phyloP scores from a whole-genome alignment of 2,888 invertebrate species.

The Brachypalpus laphriformis region DNA sequence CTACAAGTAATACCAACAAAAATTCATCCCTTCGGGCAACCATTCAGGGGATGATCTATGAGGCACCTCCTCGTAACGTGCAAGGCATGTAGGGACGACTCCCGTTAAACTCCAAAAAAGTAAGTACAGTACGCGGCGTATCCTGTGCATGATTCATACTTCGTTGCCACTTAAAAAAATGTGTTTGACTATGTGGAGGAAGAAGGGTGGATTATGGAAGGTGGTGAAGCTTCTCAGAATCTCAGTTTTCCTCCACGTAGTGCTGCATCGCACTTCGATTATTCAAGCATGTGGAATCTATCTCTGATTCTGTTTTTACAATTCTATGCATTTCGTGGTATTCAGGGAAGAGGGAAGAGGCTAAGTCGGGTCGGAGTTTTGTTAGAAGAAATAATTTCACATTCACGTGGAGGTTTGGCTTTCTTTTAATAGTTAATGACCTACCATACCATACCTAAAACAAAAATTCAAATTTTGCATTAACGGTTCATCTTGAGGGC shows the following conservation, averaged over 20 bases:
- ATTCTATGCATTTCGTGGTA: not conserved
- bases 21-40: conserved; percentile 34
- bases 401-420: too few species aligned
- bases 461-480: too few species aligned
- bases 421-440: too few species aligned
- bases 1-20: conserved; percentile 25
- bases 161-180: conserved; percentile 35
- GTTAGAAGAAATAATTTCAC: too few species aligned
- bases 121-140: conserved; percentile 20
- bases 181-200: too few species aligned
- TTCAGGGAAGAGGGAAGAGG: not conserved
- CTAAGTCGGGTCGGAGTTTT: too few species aligned
- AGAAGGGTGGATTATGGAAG: conserved; percentile 3
- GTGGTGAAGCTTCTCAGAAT: not conserved
- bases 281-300: not conserved
- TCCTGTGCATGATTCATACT: conserved; percentile 52
- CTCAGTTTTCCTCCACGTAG: not conserved
- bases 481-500: too few species aligned
- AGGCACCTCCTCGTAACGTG: conserved; percentile 30
- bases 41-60: conserved; percentile 52
- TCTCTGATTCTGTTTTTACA: not conserved
- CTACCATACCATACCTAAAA: too few species aligned
- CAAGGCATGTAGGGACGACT: conserved; percentile 13
- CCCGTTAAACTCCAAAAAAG: conserved; percentile 29
- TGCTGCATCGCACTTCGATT: conserved; percentile 7